Conservation (phyloP, 2,888 invertebrate species). For the Monopis laevigella region DNA sequence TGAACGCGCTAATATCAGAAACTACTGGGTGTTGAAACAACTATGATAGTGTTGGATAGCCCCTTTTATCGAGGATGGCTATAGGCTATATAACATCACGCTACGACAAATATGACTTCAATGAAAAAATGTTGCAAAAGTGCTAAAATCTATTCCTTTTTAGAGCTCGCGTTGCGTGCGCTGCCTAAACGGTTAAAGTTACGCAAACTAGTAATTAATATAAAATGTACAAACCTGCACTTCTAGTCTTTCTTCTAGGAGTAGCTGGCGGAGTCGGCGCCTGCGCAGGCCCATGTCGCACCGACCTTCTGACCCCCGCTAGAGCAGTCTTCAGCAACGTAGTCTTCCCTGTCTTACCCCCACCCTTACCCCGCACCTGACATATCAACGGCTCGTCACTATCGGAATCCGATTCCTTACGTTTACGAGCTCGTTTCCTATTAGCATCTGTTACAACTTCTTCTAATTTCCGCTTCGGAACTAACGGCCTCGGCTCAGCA, state of each 20-base stretch:
- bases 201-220: too few species aligned
- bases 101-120: too few species aligned
- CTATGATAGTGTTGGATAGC: too few species aligned
- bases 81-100: too few species aligned
- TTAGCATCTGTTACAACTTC: slow-evolving; percentile 68
- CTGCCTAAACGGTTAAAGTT: too few species aligned
- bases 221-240: slow-evolving; percentile 67
- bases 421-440: slow-evolving; percentile 47
- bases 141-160: too few species aligned
- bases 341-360: slow-evolving; percentile 24
- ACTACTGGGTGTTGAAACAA: too few species aligned
- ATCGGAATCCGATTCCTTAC: slow-evolving; percentile 78
- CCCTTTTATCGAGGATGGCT: too few species aligned
- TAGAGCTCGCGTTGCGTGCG: too few species aligned
- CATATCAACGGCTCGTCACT: slow-evolving; percentile 83
- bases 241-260: slow-evolving; percentile 71
- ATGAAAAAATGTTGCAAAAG: too few species aligned
- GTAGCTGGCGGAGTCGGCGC: slow-evolving; percentile 30
- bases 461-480: slow-evolving; percentile 77
- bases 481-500: slow-evolving; percentile 44
- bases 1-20: too few species aligned
- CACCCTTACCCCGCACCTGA: slow-evolving; percentile 67
- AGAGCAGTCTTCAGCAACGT: slow-evolving; percentile 21
- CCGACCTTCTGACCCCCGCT: slow-evolving; percentile 61
- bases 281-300: slow-evolving; percentile 50